These are phyloP conservation scores for Oeneis ivallda DNA, from an alignment of 2,888 invertebrate species.

Conservation along the genomic window DNA sequence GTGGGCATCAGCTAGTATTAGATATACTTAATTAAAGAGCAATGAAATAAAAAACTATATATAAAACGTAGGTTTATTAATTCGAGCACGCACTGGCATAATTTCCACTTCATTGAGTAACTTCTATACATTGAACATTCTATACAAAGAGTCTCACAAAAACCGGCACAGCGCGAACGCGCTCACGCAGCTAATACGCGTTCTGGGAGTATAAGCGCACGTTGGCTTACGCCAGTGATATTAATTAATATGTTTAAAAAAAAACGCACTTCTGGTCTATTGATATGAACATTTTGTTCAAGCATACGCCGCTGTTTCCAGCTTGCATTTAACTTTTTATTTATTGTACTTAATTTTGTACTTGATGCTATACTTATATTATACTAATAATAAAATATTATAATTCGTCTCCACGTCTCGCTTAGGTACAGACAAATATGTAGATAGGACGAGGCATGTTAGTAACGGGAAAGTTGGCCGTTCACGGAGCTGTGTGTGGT, in stretches of 20 bases:
- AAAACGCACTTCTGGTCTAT: slow-evolving; percentile 6
- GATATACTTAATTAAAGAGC: too few species aligned
- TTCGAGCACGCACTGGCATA: background rate
- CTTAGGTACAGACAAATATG: background rate
- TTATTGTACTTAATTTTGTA: background rate
- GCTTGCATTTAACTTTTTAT: background rate
- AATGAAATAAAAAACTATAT: background rate
- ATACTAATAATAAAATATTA: too few species aligned
- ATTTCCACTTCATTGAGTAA: background rate
- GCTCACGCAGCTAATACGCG: slow-evolving; percentile 8
- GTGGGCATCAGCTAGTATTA: too few species aligned
- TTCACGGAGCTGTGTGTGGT: background rate
- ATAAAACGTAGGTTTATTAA: background rate
- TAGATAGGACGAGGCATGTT: too few species aligned
- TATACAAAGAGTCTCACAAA: background rate
- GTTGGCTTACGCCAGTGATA: background rate
- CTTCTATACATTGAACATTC: slow-evolving; percentile 3
- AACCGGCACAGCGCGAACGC: background rate
- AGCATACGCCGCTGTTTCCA: background rate
- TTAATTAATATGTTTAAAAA: too few species aligned
- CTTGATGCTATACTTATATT: too few species aligned
- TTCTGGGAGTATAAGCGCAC: background rate
- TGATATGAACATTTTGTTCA: background rate
- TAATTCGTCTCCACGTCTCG: too few species aligned
- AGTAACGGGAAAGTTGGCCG: background rate